These are phyloP conservation scores for Diacarnus erythraeanus DNA, from an alignment of 37 sponge, comb jelly and placozoan species.

Conservation along the genomic window DNA sequence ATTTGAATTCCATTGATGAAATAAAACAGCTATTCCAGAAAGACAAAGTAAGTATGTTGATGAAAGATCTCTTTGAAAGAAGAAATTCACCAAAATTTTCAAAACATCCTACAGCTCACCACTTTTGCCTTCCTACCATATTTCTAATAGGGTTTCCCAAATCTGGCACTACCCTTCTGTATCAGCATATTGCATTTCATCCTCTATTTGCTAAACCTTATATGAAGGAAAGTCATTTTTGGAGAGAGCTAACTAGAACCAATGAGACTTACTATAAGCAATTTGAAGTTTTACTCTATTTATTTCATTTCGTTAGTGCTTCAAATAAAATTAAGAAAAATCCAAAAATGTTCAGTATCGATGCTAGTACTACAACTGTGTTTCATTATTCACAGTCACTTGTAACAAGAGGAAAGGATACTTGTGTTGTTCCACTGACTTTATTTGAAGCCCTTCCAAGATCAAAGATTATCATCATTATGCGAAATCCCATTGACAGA, in stretches of 20 bases:
- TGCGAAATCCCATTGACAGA: constrained; percentile 54
- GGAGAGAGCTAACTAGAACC: constrained; percentile 15
- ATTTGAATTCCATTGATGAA: neutral
- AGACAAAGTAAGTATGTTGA: neutral
- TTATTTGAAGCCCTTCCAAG: constrained; percentile 36
- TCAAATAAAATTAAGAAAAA: neutral
- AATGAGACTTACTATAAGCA: neutral
- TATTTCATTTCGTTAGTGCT: constrained; percentile 29
- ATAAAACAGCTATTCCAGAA: neutral
- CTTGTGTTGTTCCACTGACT: constrained; percentile 12
- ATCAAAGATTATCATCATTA: constrained; percentile 46
- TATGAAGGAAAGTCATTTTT: constrained; percentile 33
- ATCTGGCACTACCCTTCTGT: constrained; percentile 37
- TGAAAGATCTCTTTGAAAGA: neutral
- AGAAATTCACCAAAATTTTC: neutral
- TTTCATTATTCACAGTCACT: constrained; percentile 2
- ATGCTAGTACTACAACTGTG: constrained; percentile 40
- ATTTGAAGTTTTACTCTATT: constrained; percentile 14
- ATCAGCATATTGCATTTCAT: constrained; percentile 10
- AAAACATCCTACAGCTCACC: neutral
- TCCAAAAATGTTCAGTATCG: constrained; percentile 7
- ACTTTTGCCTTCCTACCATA: constrained; percentile 27
- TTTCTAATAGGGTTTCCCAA: constrained; percentile 43
- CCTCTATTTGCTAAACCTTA: constrained; percentile 29
- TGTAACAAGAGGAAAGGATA: neutral